Percentiles rank a stretch among this genome's conserved stretches.
These are phyloP conservation scores for Lithophane ornitopus DNA, from an alignment of 2,888 invertebrate genomes.

Conservation along the genomic window DNA sequence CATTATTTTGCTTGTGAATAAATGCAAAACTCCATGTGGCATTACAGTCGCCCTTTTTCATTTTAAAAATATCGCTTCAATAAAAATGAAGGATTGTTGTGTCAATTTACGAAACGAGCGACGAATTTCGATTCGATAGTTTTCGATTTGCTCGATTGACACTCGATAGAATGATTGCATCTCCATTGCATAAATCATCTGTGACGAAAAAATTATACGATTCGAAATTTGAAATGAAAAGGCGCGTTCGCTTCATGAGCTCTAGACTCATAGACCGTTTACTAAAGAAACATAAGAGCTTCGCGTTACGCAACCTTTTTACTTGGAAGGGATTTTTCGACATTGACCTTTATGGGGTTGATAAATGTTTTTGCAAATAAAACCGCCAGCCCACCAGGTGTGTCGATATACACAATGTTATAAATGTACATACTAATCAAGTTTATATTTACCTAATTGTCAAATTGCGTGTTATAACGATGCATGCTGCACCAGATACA, in stretches of 20 bases:
- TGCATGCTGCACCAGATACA: conserved; percentile 24
- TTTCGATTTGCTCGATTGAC: conserved; percentile 44
- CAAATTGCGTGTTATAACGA: conserved; percentile 27
- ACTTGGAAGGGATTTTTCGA: conserved; percentile 27
- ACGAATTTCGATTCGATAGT: conserved; percentile 29
- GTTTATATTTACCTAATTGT: conserved; percentile 9
- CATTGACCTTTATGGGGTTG: conserved; percentile 53
- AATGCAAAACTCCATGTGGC: background rate
- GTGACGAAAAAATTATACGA: conserved; percentile 29
- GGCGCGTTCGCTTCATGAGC: conserved; percentile 35
- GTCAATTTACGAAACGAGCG: conserved; percentile 37
- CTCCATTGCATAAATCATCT: conserved; percentile 53
- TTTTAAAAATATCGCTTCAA: conserved; percentile 18
- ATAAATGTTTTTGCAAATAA: conserved; percentile 38
- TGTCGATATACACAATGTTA: background rate
- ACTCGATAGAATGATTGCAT: conserved; percentile 40
- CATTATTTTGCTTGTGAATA: conserved; percentile 9
- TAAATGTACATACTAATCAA: background rate
- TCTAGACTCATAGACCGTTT: conserved; percentile 31
- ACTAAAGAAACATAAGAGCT: conserved; percentile 39
- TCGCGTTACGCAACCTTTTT: conserved; percentile 52
- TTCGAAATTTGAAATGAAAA: conserved; percentile 51
- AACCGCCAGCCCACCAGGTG: background rate
- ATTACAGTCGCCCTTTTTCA: background rate
- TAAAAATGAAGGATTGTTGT: conserved; percentile 39